Conservation (phyloP, 35 echinoderm and acorn worm species). For the Ophioderma brevispina region DNA sequence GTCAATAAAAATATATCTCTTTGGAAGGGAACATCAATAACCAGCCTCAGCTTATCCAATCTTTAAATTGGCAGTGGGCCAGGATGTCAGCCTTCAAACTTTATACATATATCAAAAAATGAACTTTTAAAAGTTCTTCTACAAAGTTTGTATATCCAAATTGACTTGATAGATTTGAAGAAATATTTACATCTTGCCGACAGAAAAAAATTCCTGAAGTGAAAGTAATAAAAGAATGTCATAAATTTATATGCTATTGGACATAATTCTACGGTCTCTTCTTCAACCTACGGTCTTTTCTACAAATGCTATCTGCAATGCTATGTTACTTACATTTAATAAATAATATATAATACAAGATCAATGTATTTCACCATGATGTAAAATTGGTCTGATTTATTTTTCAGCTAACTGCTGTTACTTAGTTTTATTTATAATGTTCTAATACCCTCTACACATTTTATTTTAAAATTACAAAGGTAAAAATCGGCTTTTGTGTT, state of each 20-base stretch:
- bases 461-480: background rate
- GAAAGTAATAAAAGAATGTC: background rate
- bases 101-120: background rate
- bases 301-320: background rate
- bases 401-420: too few species aligned
- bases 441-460: too few species aligned
- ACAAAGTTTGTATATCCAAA: background rate
- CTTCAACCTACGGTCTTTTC: background rate
- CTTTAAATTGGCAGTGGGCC: background rate
- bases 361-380: background rate
- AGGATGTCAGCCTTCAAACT: background rate
- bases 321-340: background rate
- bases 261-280: background rate
- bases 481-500: background rate
- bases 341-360: background rate
- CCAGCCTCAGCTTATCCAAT: background rate
- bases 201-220: background rate
- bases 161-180: background rate
- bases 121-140: background rate
- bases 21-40: background rate
- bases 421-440: too few species aligned
- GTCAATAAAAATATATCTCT: constrained; percentile 3
- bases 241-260: background rate
- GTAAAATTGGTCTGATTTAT: background rate
- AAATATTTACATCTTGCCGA: constrained; percentile 5